Evolutionary conservation across 1,140 invertebrate species (phyloP).

Genomic region (Caenorhabditis briggsae): DNA sequence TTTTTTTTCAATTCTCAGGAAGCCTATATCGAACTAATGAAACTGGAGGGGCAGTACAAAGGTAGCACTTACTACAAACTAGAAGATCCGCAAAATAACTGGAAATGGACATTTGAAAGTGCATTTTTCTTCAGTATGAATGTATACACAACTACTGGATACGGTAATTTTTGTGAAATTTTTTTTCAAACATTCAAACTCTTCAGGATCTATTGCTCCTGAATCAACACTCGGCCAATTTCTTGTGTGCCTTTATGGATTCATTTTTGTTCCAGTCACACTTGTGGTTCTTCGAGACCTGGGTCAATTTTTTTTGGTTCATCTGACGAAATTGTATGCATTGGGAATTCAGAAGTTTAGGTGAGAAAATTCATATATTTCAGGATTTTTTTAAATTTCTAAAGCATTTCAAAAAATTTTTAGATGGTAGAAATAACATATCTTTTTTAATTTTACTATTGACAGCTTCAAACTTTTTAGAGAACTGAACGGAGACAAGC

Average conservation of each 20-base stretch:
- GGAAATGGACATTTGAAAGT: conserved; percentile 60
- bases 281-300: conserved; percentile 57
- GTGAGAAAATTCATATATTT: neutral
- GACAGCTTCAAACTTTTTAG: conserved; percentile 21
- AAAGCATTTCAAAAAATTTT: too few species aligned
- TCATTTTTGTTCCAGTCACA: conserved; percentile 60
- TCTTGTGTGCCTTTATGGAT: conserved; percentile 52
- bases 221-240: conserved; percentile 38
- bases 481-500: conserved; percentile 27
- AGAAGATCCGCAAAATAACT: conserved; percentile 45
- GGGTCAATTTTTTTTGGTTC: conserved; percentile 59
- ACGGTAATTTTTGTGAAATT: conserved; percentile 2
- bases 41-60: conserved; percentile 56
- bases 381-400: too few species aligned
- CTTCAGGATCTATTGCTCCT: conserved; percentile 43
- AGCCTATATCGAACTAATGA: conserved; percentile 40
- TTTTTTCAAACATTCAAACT: neutral
- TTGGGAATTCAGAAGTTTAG: neutral
- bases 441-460: neutral
- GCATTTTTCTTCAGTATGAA: conserved; percentile 62
- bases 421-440: too few species aligned
- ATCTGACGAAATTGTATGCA: conserved; percentile 61
- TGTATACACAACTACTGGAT: conserved; percentile 61
- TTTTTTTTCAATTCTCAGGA: conserved; percentile 20
- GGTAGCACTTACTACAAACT: conserved; percentile 57